Percentiles rank a stretch among this genome's conserved stretches.
These are phyloP conservation scores for Aporrectodea caliginosa DNA, from an alignment of 1,140 invertebrate species.

Conservation along the genomic window DNA sequence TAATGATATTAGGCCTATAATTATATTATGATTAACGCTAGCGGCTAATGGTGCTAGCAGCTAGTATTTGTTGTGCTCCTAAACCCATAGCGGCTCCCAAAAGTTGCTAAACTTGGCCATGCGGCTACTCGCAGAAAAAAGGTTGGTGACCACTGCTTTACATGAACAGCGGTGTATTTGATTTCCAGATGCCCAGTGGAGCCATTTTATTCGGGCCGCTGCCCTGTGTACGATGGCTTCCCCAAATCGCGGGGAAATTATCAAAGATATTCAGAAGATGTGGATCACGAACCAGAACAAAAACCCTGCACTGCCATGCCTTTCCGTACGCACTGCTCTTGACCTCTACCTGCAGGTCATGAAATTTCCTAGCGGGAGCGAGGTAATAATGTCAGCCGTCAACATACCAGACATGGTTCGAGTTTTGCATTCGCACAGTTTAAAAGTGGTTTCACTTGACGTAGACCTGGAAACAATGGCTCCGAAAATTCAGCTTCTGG, in stretches of 20 bases:
- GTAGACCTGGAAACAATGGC: constrained; percentile 48
- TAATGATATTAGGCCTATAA: too few relatives aligned
- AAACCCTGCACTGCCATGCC: constrained; percentile 46
- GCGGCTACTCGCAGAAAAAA: too few relatives aligned
- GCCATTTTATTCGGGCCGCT: constrained; percentile 35
- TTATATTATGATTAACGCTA: too few relatives aligned
- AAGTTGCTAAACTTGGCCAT: too few relatives aligned
- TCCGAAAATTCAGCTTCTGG: constrained; percentile 47
- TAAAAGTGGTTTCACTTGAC: constrained; percentile 51
- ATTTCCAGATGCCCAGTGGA: constrained; percentile 42
- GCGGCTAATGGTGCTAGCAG: too few relatives aligned
- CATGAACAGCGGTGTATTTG: too few relatives aligned
- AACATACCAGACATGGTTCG: constrained; percentile 54
- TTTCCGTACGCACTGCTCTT: constrained; percentile 51
- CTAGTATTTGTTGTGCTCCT: too few relatives aligned
- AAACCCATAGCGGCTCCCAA: too few relatives aligned
- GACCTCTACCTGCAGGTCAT: constrained; percentile 50
- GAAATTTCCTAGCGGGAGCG: constrained; percentile 50
- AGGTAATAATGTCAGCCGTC: constrained; percentile 55
- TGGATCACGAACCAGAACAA: constrained; percentile 43
- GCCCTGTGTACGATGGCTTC: constrained; percentile 5
- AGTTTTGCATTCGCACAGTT: constrained; percentile 48
- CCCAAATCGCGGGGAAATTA: constrained; percentile 33
- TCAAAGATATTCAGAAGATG: constrained; percentile 39
- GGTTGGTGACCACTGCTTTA: too few relatives aligned